These are phyloP conservation scores for Castor canadensis DNA, from an alignment of 2,113 vertebrate species.

Conservation along the genomic window DNA sequence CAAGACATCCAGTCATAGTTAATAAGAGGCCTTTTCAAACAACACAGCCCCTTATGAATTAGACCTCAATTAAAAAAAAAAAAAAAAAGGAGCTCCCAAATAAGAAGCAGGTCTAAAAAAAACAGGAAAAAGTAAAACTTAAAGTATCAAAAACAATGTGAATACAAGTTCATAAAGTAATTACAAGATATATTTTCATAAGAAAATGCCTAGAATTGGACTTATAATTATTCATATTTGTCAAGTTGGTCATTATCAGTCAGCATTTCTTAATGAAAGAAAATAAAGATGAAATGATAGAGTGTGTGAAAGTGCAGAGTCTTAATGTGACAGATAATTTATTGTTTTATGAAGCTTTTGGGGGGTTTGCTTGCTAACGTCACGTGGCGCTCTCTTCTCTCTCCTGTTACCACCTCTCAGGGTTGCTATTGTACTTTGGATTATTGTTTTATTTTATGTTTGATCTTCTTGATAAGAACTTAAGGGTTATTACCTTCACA, in stretches of 20 bases:
- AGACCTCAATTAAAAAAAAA: slow-evolving; percentile 5
- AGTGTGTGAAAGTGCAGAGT: neutral
- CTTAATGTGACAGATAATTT: neutral
- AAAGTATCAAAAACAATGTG: slow-evolving; percentile 56
- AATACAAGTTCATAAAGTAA: slow-evolving; percentile 63
- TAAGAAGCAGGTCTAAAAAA: slow-evolving; percentile 67
- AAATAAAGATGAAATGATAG: neutral
- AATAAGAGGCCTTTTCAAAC: slow-evolving; percentile 16
- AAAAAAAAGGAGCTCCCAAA: slow-evolving; percentile 42
- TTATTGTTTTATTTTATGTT: neutral
- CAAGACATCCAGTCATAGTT: slow-evolving; percentile 35
- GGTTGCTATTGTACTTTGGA: neutral
- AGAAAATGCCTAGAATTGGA: slow-evolving; percentile 43
- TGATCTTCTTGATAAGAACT: neutral
- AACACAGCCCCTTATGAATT: slow-evolving; percentile 27
- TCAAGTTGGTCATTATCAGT: slow-evolving; percentile 73
- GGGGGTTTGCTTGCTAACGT: neutral
- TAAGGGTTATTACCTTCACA: neutral
- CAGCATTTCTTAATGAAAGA: neutral
- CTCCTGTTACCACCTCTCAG: neutral
- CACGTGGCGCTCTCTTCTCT: too few relatives aligned
- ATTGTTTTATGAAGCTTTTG: neutral
- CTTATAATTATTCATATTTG: slow-evolving; percentile 51
- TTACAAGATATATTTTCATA: slow-evolving; percentile 65
- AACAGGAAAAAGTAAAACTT: slow-evolving; percentile 68